Evolutionary conservation across 2,888 invertebrate genomes (phyloP), one percentile per base, ranked within the genome.

Genomic region (Nomada flava): DNA sequence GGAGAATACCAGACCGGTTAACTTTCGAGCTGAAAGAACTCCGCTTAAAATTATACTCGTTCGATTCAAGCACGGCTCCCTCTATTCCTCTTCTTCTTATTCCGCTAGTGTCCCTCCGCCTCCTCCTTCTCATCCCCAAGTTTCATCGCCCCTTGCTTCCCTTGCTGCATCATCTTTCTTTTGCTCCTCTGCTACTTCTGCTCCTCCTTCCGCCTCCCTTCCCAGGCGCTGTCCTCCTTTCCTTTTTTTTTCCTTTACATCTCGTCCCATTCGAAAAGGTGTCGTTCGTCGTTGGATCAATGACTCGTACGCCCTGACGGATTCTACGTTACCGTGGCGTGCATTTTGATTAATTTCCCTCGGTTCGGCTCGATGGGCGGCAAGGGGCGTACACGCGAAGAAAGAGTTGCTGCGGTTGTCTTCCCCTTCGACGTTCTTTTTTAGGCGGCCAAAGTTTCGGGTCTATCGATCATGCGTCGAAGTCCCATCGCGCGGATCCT

Each of bases 1-100:
- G 79, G 84, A 87, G 88, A 89, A 91, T 90, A 87, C 89, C 90
- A 84, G 87, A 82, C 89, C 88, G 84, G 83, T 88, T 85, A 86
- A 87, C 89, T 89, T 86, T 88, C 88, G 87, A 88, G 88, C 89
- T 88, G 89, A 90, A 89, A 88, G 86, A 82, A 85, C 82, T 86
- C 86, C 86, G 88, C 86, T 90, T 88, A 88, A 91, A 90, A 91
- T 91, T 91, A 90, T 90, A 89, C 88, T 88, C 89, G 87, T 89
- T 89, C 87, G 89, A 90, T 90, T 88, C 85, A 88, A 85, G 76
- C 86, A 83, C 82, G 85, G 88, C 87, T 88, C 84, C 77, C 83
- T 82, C 85, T 76, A 42, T 83, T 79, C 53, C 77, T 82, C 85
- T 72, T 82, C 81, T 77, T 84, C 76, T 82, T 86, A 64, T 83